phyloP scores from a whole-genome alignment of 1,140 invertebrate genomes.

The Meloidogyne chitwoodi region DNA sequence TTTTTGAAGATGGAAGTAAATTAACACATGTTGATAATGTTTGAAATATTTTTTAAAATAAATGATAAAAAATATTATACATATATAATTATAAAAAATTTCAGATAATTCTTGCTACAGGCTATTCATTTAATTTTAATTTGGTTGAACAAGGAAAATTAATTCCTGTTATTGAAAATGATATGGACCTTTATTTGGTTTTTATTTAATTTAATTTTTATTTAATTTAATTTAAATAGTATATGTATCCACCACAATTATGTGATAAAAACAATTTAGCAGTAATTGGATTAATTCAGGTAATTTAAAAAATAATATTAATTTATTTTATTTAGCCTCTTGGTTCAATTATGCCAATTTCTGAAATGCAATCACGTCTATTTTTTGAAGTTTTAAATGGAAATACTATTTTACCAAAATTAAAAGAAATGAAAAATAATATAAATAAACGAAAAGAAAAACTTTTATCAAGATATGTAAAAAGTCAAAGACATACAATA shows the following conservation, averaged over 20 bases:
- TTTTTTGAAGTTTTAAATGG: conserved; percentile 41
- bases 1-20: conserved; percentile 60
- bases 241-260: conserved; percentile 62
- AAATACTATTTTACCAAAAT: conserved; percentile 16
- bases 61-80: not conserved
- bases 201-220: not conserved
- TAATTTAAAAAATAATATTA: conserved; percentile 6
- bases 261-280: conserved; percentile 61
- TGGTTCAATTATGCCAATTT: conserved; percentile 64
- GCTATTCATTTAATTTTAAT: conserved; percentile 43
- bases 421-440: conserved; percentile 21
- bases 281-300: conserved; percentile 64
- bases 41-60: not conserved
- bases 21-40: conserved; percentile 58
- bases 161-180: conserved; percentile 56
- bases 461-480: conserved; percentile 31
- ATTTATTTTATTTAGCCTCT: conserved; percentile 51
- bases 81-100: no score
- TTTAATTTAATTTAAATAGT: conserved; percentile 20
- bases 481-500: conserved; percentile 39
- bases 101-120: conserved; percentile 48
- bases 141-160: conserved; percentile 34
- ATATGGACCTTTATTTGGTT: conserved; percentile 62
- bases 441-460: not conserved
- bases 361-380: conserved; percentile 63